phyloP scores from a whole-genome alignment of 1,140 invertebrate species.

The Aphis gossypii region DNA sequence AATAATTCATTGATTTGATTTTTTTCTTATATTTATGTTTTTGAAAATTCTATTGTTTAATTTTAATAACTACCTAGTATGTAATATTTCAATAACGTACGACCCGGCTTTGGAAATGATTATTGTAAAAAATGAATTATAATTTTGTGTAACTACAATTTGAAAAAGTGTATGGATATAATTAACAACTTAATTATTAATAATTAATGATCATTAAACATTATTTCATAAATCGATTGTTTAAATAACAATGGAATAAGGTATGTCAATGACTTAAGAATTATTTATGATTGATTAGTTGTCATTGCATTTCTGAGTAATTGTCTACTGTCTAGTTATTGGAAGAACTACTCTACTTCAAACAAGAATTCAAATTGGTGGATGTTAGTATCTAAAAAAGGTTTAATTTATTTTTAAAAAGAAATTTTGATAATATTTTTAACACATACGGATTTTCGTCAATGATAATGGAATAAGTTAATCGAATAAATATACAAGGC shows the following conservation, averaged over 20 bases:
- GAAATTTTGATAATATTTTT: not conserved
- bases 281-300: not conserved
- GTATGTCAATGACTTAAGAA: not conserved
- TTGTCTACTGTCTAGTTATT: not conserved
- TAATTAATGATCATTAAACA: not conserved
- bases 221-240: not conserved
- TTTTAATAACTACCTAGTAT: not conserved
- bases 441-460: not conserved
- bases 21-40: not conserved
- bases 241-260: not conserved
- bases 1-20: slow-evolving; percentile 4
- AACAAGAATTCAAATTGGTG: not conserved
- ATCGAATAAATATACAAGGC: not conserved
- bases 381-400: not conserved
- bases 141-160: not conserved
- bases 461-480: not conserved
- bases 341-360: not conserved
- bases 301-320: not conserved
- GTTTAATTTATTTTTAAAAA: not conserved
- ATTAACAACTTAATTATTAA: not conserved
- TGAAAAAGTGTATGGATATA: not conserved
- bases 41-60: not conserved
- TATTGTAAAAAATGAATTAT: not conserved
- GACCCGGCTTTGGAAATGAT: not conserved
- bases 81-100: not conserved